These are phyloP conservation scores for Enteromius fasciolatus DNA, from an alignment of 2,797 vertebrate genomes.

Conservation along the genomic window DNA sequence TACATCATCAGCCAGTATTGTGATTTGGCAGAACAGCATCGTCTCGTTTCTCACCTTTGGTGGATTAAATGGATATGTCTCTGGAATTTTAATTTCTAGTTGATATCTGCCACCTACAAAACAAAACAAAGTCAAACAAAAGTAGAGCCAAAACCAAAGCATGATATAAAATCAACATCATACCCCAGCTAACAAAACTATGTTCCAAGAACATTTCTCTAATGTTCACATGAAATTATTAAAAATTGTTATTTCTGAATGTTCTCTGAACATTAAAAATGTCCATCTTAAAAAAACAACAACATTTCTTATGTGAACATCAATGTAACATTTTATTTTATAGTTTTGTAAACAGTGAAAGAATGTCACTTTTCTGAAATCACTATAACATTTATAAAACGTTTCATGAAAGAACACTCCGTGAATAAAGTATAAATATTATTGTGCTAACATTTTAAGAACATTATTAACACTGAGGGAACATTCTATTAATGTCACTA, in stretches of 20 bases:
- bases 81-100: constrained; percentile 99
- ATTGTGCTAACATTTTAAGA: no score
- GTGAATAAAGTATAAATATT: no score
- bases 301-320: not conserved
- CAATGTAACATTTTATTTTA: not conserved
- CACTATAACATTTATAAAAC: not conserved
- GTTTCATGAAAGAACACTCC: not conserved
- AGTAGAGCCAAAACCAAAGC: constrained; percentile 9
- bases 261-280: not conserved
- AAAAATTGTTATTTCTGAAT: not conserved
- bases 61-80: constrained; percentile 99
- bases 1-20: not conserved
- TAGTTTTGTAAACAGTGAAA: not conserved
- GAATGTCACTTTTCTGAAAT: not conserved
- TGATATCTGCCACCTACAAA: constrained; percentile 94
- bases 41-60: constrained; percentile 85
- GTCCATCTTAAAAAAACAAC: not conserved
- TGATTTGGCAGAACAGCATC: not conserved
- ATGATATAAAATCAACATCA: not conserved
- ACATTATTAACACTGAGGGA: no score
- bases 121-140: not conserved
- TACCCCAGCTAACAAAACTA: not conserved
- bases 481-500: no score
- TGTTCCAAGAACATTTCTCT: not conserved
- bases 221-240: not conserved